Evolutionary conservation across 2,113 vertebrate genomes (phyloP).

Genomic region (Acanthisitta chloris): DNA sequence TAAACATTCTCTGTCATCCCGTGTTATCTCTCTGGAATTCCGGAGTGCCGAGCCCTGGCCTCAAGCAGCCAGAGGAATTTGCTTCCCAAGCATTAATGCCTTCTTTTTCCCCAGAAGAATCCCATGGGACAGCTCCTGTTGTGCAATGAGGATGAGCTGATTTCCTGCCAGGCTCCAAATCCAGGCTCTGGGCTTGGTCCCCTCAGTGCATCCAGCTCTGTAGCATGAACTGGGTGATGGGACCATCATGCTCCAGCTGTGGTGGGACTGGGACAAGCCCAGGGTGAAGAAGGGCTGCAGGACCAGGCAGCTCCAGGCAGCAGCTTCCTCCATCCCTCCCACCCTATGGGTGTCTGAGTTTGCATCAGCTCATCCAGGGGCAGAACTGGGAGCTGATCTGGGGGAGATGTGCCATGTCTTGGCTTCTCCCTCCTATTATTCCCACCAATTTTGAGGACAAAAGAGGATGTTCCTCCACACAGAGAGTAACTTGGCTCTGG

Average conservation of each 20-base stretch:
- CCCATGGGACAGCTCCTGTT: neutral
- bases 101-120: neutral
- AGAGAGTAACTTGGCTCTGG: neutral
- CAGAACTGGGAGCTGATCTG: neutral
- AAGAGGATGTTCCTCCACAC: neutral
- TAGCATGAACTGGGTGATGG: neutral
- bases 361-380: neutral
- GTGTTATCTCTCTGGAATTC: constrained; percentile 42
- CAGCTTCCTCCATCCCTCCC: neutral
- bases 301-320: neutral
- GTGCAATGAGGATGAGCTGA: neutral
- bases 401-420: accelerated
- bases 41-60: neutral
- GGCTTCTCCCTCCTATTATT: accelerated
- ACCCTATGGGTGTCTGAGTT: neutral
- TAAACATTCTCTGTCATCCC: neutral
- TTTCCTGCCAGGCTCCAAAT: neutral
- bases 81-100: constrained; percentile 24
- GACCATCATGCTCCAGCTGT: accelerated
- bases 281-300: neutral
- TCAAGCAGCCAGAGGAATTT: constrained; percentile 44
- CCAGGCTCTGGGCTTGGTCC: neutral
- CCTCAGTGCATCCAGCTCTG: no score
- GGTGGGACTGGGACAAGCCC: neutral
- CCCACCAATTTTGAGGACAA: neutral